A percentile compares a stretch with the other conserved stretches of the same genome.
These are phyloP conservation scores for Cyprinodon variegatus DNA, from an alignment of 2,113 vertebrate genomes.

Conservation along the genomic window DNA sequence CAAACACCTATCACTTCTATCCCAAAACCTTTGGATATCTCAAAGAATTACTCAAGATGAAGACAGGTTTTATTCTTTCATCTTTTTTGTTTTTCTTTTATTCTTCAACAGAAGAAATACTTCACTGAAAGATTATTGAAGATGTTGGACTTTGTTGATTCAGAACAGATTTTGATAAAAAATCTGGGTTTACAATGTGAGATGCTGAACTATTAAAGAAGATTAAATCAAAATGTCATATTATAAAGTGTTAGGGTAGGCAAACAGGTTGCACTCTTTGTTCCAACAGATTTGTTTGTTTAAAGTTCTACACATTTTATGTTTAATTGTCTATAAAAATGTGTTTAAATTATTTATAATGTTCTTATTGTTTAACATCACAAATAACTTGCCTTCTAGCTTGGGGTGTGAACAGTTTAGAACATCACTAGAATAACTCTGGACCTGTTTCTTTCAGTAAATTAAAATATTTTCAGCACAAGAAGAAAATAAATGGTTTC, in stretches of 20 bases:
- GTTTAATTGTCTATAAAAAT: background rate
- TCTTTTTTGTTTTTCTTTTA: no score
- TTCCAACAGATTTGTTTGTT: background rate
- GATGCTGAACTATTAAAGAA: background rate
- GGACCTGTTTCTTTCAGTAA: background rate
- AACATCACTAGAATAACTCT: background rate
- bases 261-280: background rate
- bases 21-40: no score
- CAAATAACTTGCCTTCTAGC: no score
- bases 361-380: no score
- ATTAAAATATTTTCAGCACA: background rate
- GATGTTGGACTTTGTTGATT: no score
- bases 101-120: no score
- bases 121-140: no score
- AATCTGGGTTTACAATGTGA: no score
- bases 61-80: background rate
- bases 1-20: background rate
- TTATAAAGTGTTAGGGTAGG: background rate
- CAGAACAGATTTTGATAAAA: no score
- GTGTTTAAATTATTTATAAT: background rate
- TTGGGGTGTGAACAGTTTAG: no score
- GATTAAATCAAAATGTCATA: background rate
- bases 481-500: conserved; percentile 21
- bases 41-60: no score
- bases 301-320: background rate